Evolutionary conservation across 1,140 invertebrate species (phyloP), one percentile per base, ranked within the genome.

Genomic region (Drosophila tani): DNA sequence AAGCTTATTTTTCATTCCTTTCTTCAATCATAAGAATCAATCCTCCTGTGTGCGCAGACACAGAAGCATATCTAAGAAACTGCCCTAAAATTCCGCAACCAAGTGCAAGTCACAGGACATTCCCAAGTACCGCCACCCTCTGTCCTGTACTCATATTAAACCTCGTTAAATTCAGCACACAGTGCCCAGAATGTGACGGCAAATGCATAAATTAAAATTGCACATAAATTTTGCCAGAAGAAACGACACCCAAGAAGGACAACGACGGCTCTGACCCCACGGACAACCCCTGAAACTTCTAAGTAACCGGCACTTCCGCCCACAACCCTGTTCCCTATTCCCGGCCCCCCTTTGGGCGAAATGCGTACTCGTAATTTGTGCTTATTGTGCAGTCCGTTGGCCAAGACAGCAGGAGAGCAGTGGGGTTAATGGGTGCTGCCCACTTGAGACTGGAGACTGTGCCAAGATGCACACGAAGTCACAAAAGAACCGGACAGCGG

Each of bases 331-430:
- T n/a, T 11, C 14, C 35, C 57, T 45, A 7, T 17, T 24, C 32
- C 71, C 27, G 27, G 15, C 11, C 55, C 58, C 53, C 46, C 46
- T 45, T 46, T 41, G 41, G 70, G 58, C 60, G 60, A 73, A 73
- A 76, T 80, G 69, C 80, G 81, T 70, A 84, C 79, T 81, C 81
- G 85, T 88, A 88, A 90, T 88, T 88, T 88, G 85, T 79, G 81
- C 78, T 91, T 82, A 88, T 88, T 88, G 85, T 90, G 79, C 81
- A 82, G 63, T 67, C 66, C 46, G 64, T 17, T 81, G 65, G 60
- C 60, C 63, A 51, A 63, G 60, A 41, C 27, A 62, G 62, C 43
- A 43, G 35, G 55, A 27, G 55, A 14, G 40, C 17, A n/a, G 66
- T 32, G 51, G 35, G 32, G 19, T 15, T 29, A 19, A 21, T 29